Evolutionary conservation across 2,113 vertebrate species (phyloP).

Genomic region (Azemiops feae): DNA sequence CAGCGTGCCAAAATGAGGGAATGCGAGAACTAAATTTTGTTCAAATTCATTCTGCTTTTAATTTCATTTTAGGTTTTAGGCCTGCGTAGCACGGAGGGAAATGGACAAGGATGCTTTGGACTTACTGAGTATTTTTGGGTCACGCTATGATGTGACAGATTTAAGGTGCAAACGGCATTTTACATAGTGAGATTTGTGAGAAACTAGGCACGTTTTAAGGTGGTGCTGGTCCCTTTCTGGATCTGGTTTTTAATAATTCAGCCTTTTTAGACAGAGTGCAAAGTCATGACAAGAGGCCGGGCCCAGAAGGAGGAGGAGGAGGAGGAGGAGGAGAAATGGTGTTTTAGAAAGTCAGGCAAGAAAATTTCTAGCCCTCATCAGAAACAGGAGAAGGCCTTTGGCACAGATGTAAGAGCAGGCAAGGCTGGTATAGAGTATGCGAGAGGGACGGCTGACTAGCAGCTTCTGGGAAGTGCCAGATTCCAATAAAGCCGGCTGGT

Average conservation of each 20-base stretch:
- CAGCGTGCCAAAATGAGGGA: constrained; percentile 10
- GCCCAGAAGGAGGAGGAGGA: neutral
- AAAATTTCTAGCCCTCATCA: neutral
- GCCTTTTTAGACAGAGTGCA: neutral
- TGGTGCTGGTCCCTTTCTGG: neutral
- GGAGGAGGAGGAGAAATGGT: neutral
- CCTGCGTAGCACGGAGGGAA: neutral
- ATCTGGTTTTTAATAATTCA: neutral
- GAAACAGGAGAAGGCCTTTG: neutral
- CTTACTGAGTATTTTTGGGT: neutral
- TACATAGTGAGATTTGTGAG: neutral
- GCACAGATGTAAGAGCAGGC: neutral
- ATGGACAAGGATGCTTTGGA: neutral
- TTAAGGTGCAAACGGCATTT: neutral
- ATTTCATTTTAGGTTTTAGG: neutral
- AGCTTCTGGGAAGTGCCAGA: neutral
- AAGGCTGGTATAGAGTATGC: neutral
- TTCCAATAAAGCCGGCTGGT: neutral
- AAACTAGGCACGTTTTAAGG: neutral
- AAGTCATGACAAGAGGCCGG: neutral
- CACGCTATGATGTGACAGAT: too few relatives aligned
- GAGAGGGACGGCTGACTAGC: neutral
- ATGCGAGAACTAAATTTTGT: neutral
- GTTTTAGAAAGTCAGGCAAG: neutral
- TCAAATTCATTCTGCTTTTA: neutral